Percentiles rank a stretch among this genome's conserved stretches.
phyloP scores from a whole-genome alignment of 1,140 invertebrate species.

The Agrilus planipennis region DNA sequence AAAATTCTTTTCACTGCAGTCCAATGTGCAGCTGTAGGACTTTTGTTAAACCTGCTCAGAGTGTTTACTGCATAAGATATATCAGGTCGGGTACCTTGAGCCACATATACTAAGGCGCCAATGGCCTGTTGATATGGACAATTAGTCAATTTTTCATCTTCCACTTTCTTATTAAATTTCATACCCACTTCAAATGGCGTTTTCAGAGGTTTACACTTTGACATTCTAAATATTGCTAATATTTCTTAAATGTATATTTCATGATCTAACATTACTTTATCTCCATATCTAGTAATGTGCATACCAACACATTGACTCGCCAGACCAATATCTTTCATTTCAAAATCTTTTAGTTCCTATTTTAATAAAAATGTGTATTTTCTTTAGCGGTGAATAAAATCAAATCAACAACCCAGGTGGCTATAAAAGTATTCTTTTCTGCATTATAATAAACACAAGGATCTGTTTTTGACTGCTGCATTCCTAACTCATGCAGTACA shows the following conservation, averaged over 20 bases:
- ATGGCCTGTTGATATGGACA: conserved; percentile 26
- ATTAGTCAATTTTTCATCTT: background rate
- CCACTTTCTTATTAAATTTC: background rate
- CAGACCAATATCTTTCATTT: too few species aligned
- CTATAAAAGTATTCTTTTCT: too few species aligned
- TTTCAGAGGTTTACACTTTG: background rate
- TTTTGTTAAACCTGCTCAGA: conserved; percentile 20
- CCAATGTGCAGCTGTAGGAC: conserved; percentile 22
- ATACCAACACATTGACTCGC: too few species aligned
- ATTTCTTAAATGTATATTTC: background rate
- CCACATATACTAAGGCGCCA: conserved; percentile 30
- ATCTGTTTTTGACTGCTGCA: too few species aligned
- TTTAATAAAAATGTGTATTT: too few species aligned
- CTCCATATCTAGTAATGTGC: too few species aligned
- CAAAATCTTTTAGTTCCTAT: too few species aligned
- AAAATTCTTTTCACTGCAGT: conserved; percentile 30
- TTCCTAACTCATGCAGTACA: too few species aligned
- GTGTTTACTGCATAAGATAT: conserved; percentile 29
- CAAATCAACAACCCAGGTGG: too few species aligned
- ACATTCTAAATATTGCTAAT: background rate
- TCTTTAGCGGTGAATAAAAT: too few species aligned
- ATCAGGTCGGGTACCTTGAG: conserved; percentile 29
- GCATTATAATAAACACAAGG: too few species aligned
- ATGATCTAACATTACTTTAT: too few species aligned
- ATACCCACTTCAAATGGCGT: background rate